phyloP scores from a whole-genome alignment of 2,888 invertebrate genomes.

The Galerucella pusilla region DNA sequence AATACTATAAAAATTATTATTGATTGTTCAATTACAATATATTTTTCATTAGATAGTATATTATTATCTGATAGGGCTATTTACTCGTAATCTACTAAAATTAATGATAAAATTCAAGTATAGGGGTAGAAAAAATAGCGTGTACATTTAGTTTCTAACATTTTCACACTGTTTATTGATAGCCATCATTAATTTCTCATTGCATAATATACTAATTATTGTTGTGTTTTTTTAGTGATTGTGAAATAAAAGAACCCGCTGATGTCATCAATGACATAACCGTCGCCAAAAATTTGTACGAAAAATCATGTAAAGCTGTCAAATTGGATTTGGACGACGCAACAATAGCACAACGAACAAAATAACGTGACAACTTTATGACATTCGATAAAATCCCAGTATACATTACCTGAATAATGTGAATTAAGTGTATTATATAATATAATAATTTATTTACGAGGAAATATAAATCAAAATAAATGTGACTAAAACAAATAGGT shows the following conservation, averaged over 20 bases:
- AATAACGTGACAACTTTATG: too few species aligned
- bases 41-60: too few species aligned
- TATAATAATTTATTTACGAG: not conserved
- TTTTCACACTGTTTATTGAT: not conserved
- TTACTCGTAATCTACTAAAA: too few species aligned
- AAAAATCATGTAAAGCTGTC: slow-evolving; percentile 57
- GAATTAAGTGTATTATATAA: too few species aligned
- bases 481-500: not conserved
- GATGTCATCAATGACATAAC: slow-evolving; percentile 57
- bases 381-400: not conserved
- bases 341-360: not conserved
- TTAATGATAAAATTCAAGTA: too few species aligned
- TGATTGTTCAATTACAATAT: too few species aligned
- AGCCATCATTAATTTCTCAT: not conserved
- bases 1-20: too few species aligned
- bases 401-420: not conserved
- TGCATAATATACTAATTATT: not conserved
- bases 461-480: not conserved
- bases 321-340: slow-evolving; percentile 42
- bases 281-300: slow-evolving; percentile 60
- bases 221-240: slow-evolving; percentile 58
- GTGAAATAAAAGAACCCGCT: slow-evolving; percentile 61
- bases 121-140: too few species aligned
- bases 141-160: too few species aligned
- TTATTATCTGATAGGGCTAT: too few species aligned